Evolutionary conservation across 2,888 invertebrate species (phyloP), one percentile per base, ranked within the genome.

Genomic region (Blera fallax): DNA sequence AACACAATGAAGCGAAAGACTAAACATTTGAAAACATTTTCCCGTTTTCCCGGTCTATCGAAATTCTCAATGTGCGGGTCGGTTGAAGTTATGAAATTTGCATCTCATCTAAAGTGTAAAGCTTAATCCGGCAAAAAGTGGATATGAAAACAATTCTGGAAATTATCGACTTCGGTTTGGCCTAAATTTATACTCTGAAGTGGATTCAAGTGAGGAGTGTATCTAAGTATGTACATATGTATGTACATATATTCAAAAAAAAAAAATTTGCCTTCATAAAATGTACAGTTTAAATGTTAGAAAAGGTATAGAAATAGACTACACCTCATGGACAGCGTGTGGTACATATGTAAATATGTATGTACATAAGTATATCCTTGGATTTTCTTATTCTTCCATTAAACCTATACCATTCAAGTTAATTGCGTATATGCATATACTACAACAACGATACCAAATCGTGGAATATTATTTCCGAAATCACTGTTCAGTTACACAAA

Each of bases 81-180:
- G 32, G 14, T 29, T 11, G 2, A 10, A 21, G 24, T 43, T 32
- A 43, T 64, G 54, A 65, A 74, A 74, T 64, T 74, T 65, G 73
- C 62, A 60, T 48, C 58, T 60, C 16, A 10, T 11, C 11, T 7
- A 34, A n/a, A 60, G 34, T 34, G 58, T 11, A 60, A 8, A 60
- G 10, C 24, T 32, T 18, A 5, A 3, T 54, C n/a, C 7, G 69
- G 8, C 29, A 5, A 16, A 0, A 24, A 8, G 21, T 45, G 58
- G 45, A 58, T 70, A 58, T 32, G 45, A 32, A 6, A 70, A 45
- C 34, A 56, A 56, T 70, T 58, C 58, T 48, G 32, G 67, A 40
- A 8, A n/a, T 32, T 24, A 34, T 32, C 10, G 70, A 52, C 40
- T 40, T 27, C 10, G 21, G 40, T 73, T 58, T 70, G 45, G 34